phyloP scores from a whole-genome alignment of 2,888 invertebrate genomes.

The Tenodera sinensis region DNA sequence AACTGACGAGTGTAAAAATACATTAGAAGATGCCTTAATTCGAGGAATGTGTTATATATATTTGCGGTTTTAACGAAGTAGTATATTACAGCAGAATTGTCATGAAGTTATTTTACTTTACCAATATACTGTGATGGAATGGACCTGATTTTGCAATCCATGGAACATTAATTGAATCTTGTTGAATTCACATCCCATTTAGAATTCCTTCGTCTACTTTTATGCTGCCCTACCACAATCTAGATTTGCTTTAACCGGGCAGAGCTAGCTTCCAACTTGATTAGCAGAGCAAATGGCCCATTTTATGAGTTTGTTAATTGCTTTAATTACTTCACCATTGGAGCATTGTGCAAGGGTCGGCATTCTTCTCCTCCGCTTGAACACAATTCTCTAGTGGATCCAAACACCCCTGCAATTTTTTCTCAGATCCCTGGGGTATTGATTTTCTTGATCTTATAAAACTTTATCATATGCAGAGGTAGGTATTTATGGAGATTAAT shows the following conservation, averaged over 20 bases:
- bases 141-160: no score
- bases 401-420: background rate
- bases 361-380: background rate
- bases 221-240: background rate
- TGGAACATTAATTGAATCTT: background rate
- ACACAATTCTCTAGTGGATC: background rate
- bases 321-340: background rate
- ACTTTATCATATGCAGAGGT: no score
- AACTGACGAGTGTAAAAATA: no score
- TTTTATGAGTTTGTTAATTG: background rate
- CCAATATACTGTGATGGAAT: no score
- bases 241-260: background rate
- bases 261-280: background rate
- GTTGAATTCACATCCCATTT: background rate
- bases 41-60: no score
- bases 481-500: no score
- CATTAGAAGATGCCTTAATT: no score
- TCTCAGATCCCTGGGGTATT: background rate
- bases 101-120: no score
- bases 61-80: no score
- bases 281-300: background rate
- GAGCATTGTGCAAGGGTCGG: background rate
- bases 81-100: no score
- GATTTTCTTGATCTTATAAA: no score
- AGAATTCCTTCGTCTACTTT: background rate